Percentiles rank a stretch among this genome's conserved stretches.
Evolutionary conservation across 1,140 invertebrate genomes (phyloP).

Genomic region (Drosophila teissieri): DNA sequence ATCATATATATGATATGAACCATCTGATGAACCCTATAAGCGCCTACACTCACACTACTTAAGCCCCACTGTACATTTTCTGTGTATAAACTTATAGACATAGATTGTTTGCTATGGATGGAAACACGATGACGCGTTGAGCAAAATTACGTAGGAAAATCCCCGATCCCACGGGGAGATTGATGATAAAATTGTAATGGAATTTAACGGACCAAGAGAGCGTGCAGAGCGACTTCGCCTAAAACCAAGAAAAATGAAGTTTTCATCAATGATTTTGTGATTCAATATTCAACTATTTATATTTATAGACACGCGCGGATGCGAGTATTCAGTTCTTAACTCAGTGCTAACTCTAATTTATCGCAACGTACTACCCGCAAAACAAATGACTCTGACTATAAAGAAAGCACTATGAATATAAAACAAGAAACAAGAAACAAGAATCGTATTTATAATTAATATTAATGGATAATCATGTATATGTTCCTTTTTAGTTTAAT

Average conservation of each 20-base stretch:
- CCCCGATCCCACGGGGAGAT: conserved; percentile 8
- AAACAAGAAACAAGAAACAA: conserved; percentile 56
- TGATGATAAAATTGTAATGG: conserved; percentile 74
- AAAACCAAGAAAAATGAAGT: conserved; percentile 80
- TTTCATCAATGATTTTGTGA: conserved; percentile 84
- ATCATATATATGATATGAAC: not conserved
- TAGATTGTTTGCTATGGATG: conserved; percentile 67
- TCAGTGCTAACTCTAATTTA: conserved; percentile 72
- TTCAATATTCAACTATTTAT: conserved; percentile 80
- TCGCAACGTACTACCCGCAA: conserved; percentile 65
- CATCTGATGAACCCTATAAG: conserved; percentile 19
- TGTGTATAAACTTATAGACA: conserved; percentile 70
- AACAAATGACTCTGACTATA: conserved; percentile 81
- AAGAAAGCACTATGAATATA: conserved; percentile 69
- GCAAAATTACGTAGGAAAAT: conserved; percentile 21
- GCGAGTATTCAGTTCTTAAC: conserved; percentile 69
- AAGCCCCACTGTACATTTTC: conserved; percentile 71
- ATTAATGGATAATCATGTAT: conserved; percentile 79
- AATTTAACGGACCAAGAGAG: conserved; percentile 83
- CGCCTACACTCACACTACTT: conserved; percentile 22
- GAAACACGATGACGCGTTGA: conserved; percentile 54
- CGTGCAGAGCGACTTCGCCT: conserved; percentile 80
- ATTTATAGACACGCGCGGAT: conserved; percentile 51
- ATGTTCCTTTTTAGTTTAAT: conserved; percentile 84
- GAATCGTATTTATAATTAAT: conserved; percentile 68